Evolutionary conservation across 2,797 vertebrate species (phyloP).

Genomic region (Ambastaia sidthimunki): DNA sequence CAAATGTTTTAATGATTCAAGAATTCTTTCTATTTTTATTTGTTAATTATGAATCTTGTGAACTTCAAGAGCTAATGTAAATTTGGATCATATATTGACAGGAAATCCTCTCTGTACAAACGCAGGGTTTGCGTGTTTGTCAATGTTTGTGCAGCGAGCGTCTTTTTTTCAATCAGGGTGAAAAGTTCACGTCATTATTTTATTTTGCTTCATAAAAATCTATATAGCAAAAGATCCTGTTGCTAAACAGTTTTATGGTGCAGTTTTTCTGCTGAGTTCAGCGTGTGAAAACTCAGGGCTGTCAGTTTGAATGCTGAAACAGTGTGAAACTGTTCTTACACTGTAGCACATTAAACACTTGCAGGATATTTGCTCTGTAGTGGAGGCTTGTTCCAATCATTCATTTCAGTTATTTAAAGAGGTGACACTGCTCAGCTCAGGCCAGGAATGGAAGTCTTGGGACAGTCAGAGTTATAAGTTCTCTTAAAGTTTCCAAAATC

Average conservation of each 20-base stretch:
- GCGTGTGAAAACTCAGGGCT: background rate
- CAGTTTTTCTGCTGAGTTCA: background rate
- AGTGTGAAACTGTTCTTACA: background rate
- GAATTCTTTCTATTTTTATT: background rate
- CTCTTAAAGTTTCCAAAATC: too few species aligned
- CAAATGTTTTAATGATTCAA: background rate
- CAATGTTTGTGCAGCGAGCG: background rate
- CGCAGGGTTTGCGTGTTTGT: background rate
- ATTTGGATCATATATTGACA: background rate
- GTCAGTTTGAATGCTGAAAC: conserved; percentile 2
- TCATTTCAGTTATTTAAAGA: conserved; percentile 57
- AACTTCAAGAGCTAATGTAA: background rate
- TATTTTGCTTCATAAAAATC: conserved; percentile 1
- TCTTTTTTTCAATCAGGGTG: background rate
- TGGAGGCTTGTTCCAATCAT: background rate
- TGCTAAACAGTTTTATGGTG: background rate
- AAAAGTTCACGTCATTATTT: background rate
- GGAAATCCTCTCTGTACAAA: background rate
- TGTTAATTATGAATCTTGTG: too few species aligned
- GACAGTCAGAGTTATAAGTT: conserved; percentile 47
- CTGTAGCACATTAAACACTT: background rate
- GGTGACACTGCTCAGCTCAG: conserved; percentile 31
- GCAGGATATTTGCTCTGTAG: background rate
- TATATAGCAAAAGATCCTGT: background rate
- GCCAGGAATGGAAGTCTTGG: conserved; percentile 46